Conservation (phyloP, 2,888 invertebrate species). For the Alviniconcha strummeri region DNA sequence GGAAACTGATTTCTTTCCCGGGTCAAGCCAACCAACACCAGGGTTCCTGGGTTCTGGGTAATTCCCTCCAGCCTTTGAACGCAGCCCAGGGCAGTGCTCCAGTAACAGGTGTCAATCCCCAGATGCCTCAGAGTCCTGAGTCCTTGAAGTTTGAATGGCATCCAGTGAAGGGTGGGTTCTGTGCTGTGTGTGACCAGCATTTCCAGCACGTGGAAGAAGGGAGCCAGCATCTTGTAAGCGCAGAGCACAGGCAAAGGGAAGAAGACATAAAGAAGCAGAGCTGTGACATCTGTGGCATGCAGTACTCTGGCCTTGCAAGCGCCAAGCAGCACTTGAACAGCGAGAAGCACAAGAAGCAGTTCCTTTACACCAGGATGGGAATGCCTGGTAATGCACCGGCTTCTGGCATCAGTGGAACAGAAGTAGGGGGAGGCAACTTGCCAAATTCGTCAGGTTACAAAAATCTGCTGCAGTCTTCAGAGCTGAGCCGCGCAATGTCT, state of each 20-base stretch:
- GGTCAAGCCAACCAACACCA: background rate
- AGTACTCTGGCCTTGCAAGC: slow-evolving; percentile 54
- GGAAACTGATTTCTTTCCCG: background rate
- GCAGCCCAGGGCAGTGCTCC: too few relatives aligned
- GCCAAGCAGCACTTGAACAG: slow-evolving; percentile 55
- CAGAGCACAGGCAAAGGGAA: slow-evolving; percentile 12
- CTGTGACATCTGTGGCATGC: slow-evolving; percentile 54
- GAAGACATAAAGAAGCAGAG: background rate
- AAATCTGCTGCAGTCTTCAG: background rate
- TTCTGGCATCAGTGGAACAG: background rate
- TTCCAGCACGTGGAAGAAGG: background rate
- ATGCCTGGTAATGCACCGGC: background rate
- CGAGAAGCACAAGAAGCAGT: slow-evolving; percentile 48
- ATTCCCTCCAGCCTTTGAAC: too few relatives aligned
- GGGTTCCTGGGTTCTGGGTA: too few relatives aligned
- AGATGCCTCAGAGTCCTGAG: too few relatives aligned
- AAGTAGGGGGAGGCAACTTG: background rate
- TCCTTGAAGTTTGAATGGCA: background rate
- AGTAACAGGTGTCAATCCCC: too few relatives aligned
- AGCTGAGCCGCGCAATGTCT: slow-evolving; percentile 23
- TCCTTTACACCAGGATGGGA: background rate
- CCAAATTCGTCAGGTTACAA: background rate
- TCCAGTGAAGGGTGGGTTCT: background rate
- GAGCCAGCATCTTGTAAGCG: slow-evolving; percentile 7
- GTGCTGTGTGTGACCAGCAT: slow-evolving; percentile 4